Conservation (phyloP, 2,113 vertebrate species). For the Aplodontia rufa region DNA sequence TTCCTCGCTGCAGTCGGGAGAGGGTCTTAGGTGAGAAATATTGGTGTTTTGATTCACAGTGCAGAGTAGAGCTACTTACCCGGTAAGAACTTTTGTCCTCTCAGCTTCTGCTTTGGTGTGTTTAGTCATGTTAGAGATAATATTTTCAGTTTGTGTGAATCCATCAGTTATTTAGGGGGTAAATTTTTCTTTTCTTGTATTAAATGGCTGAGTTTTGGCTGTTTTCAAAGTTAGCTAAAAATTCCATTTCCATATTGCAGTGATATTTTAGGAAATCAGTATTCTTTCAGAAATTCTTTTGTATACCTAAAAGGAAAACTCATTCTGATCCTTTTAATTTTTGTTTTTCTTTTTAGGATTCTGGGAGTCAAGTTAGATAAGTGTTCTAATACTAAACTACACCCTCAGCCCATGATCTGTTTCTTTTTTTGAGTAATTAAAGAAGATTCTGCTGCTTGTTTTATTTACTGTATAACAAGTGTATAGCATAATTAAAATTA, state of each 20-base stretch:
- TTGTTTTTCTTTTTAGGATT: background rate
- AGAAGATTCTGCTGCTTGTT: background rate
- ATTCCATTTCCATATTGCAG: background rate
- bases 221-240: background rate
- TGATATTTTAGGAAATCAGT: background rate
- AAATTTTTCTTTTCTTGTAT: background rate
- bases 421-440: slow-evolving; percentile 6
- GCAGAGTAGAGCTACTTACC: background rate
- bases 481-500: background rate
- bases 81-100: background rate
- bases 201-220: background rate
- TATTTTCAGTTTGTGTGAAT: background rate
- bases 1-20: accelerated
- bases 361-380: background rate
- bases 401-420: background rate
- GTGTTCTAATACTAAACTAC: background rate
- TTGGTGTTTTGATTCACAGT: background rate
- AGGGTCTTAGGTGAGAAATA: background rate
- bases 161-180: background rate
- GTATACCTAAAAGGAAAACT: background rate
- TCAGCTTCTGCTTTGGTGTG: background rate
- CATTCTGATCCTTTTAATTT: background rate
- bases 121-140: background rate
- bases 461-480: background rate
- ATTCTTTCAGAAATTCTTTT: background rate